These are phyloP conservation scores for Synanceia verrucosa DNA, from an alignment of 2,797 vertebrate genomes.

Conservation along the genomic window DNA sequence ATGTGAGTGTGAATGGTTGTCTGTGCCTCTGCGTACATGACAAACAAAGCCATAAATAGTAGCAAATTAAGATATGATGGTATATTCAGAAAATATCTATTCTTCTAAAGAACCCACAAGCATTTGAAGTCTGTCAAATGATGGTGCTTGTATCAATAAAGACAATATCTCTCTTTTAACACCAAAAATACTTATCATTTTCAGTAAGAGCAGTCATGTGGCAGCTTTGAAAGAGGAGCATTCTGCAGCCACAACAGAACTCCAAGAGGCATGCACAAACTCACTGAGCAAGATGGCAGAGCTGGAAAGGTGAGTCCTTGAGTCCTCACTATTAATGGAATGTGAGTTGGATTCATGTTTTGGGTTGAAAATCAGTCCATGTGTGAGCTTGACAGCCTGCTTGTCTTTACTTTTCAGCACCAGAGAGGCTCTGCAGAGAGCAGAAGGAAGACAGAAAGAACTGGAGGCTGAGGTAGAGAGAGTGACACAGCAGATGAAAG, in stretches of 20 bases:
- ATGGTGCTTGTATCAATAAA: not conserved
- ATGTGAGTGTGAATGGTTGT: too few species aligned
- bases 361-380: not conserved
- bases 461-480: slow-evolving; percentile 78
- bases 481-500: slow-evolving; percentile 72
- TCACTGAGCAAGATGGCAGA: slow-evolving; percentile 80
- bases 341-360: slow-evolving; percentile 24
- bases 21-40: too few species aligned
- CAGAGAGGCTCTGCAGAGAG: slow-evolving; percentile 70
- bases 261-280: slow-evolving; percentile 78
- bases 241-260: slow-evolving; percentile 58
- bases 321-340: slow-evolving; percentile 2
- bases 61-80: too few species aligned
- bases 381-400: slow-evolving; percentile 20
- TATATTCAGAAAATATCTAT: not conserved
- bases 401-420: slow-evolving; percentile 73
- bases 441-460: slow-evolving; percentile 71
- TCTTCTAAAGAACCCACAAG: not conserved
- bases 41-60: too few species aligned
- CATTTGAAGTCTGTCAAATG: not conserved
- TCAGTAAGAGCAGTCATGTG: slow-evolving; percentile 82
- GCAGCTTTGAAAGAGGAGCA: slow-evolving; percentile 72
- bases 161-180: not conserved
- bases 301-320: slow-evolving; percentile 83
- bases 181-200: slow-evolving; percentile 2